Base-by-base conservation (phyloP, 2,113 vertebrate genomes). In the Cromileptes altivelis region DNA sequence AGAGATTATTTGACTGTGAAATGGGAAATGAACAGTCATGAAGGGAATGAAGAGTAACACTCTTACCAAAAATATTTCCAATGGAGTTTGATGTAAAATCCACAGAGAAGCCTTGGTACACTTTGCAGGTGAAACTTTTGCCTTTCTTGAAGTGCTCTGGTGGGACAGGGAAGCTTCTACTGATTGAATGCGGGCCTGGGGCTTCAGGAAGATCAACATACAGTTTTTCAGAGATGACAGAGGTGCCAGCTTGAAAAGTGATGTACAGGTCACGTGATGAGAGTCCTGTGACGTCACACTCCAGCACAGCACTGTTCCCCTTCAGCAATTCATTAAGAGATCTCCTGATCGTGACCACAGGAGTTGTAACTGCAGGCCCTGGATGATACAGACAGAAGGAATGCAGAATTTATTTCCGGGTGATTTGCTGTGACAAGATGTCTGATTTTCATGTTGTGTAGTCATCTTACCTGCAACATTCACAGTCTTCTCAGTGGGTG, bases 281-380 rank as follows among this genome's bases (percentile, higher is more conserved):
- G 21, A 91, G 75, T 21, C 64, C 40, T 52, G 68, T 80, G 80
- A 92, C 45, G 15, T 82, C 62, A 85, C 95, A 95, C 82, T 90
- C 70, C 40, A 95, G 86, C 37, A 92, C 77, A 52, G 42, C 58
- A 12, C 15, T 50, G 30, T 80, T 1, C 64, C 69, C 30, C 6
- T 85, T 88, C 57, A 49, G 42, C 40, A 82, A 69, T 23, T 91
- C 65, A 72, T n/a, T n/a, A n/a, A 93, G 75, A 55, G 63, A 84
- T 82, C 94, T 92, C 52, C 91, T 93, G 85, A 94, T 93, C 63
- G 62, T 50, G 57, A 95, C 90, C n/a, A 23, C 17, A 53, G 92
- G 90, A 85, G 19, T 0, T 63, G 21, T 23, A 25, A 17, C n/a
- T n/a, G n/a, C n/a, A n/a, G n/a, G n/a, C n/a, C n/a, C n/a, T n/a